phyloP scores from a whole-genome alignment of 2,113 vertebrate species.

The Xenopus laevis region DNA sequence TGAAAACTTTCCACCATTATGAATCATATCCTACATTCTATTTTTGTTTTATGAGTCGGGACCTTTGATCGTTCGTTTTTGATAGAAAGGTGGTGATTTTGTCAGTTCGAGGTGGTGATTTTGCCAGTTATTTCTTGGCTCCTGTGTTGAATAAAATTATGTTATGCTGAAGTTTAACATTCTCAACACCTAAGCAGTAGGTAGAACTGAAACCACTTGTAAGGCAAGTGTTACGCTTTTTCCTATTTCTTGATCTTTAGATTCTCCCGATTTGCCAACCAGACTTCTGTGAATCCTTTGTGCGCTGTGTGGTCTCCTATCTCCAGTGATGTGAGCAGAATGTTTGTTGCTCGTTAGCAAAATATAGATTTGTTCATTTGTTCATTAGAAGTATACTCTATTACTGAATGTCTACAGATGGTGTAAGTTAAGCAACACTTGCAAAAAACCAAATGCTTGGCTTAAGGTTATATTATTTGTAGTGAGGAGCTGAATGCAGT shows the following conservation, averaged over 20 bases:
- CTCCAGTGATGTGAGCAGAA: constrained; percentile 56
- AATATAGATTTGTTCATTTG: constrained; percentile 10
- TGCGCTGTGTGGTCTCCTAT: constrained; percentile 55
- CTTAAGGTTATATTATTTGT: too few relatives aligned
- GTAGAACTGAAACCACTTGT: too few relatives aligned
- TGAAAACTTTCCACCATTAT: constrained; percentile 15
- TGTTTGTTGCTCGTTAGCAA: constrained; percentile 62
- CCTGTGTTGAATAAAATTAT: not conserved
- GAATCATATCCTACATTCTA: constrained; percentile 17
- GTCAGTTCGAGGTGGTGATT: not conserved
- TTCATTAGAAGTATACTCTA: too few relatives aligned
- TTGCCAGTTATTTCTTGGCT: constrained; percentile 24
- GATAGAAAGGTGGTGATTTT: constrained; percentile 24
- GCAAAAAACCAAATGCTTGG: too few relatives aligned
- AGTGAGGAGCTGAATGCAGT: too few relatives aligned
- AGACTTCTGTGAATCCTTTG: constrained; percentile 61
- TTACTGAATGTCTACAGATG: too few relatives aligned
- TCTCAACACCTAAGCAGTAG: constrained; percentile 46
- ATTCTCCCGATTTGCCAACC: constrained; percentile 61
- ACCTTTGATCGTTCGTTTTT: constrained; percentile 26
- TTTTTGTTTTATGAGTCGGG: constrained; percentile 10
- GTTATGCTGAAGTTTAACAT: constrained; percentile 47
- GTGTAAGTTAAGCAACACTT: too few relatives aligned
- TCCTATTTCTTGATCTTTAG: constrained; percentile 55
- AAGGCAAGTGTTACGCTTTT: too few relatives aligned